Conservation (phyloP, 2,113 vertebrate genomes). For the Eidolon helvum region DNA sequence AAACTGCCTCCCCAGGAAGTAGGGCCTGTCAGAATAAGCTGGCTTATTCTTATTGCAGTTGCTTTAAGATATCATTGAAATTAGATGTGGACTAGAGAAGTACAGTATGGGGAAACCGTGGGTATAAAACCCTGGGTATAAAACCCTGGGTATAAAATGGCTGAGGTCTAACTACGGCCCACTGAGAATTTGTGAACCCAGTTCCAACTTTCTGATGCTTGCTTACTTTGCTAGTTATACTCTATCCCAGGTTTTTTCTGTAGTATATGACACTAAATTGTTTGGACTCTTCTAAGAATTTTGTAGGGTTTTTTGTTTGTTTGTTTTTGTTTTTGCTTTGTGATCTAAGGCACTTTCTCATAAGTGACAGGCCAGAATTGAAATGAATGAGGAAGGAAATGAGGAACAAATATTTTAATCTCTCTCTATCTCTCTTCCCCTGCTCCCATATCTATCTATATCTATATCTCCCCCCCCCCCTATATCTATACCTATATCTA, state of each 20-base stretch:
- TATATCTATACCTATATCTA: too few species aligned
- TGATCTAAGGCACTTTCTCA: not conserved
- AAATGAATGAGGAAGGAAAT: not conserved
- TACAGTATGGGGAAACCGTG: not conserved
- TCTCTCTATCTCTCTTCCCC: not conserved
- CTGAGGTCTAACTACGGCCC: not conserved
- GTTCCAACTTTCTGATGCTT: not conserved
- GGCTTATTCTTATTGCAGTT: not conserved
- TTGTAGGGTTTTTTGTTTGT: not conserved
- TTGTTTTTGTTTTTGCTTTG: not conserved
- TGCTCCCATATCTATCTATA: not conserved
- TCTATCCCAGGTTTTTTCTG: not conserved
- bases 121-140: not conserved
- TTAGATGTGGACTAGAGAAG: not conserved
- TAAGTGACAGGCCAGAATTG: not conserved
- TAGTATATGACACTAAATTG: not conserved
- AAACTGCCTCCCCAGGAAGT: not conserved
- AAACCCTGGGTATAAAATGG: not conserved
- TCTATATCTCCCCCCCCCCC: too few species aligned
- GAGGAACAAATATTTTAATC: not conserved
- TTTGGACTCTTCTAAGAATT: not conserved
- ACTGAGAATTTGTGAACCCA: not conserved
- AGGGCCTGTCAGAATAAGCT: not conserved
- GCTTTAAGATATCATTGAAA: not conserved
- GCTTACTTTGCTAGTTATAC: not conserved